These are phyloP conservation scores for Cephus nigrinus DNA, from an alignment of 2,888 invertebrate species.

Conservation along the genomic window DNA sequence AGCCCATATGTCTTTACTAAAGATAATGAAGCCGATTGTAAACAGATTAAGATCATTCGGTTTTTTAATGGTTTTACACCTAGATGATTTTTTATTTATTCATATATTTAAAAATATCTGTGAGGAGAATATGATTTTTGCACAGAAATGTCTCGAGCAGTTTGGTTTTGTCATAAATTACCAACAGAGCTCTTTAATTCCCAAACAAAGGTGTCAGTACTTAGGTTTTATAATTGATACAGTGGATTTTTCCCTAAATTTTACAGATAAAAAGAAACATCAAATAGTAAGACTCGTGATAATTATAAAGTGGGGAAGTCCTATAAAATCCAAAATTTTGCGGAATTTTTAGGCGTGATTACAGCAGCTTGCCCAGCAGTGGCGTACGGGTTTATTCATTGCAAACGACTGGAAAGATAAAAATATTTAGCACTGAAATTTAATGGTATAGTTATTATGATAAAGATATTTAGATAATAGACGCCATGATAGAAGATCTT, in stretches of 20 bases:
- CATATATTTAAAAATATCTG: slow-evolving; percentile 11
- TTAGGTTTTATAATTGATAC: slow-evolving; percentile 29
- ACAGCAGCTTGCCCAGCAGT: slow-evolving; percentile 67
- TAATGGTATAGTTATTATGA: slow-evolving; percentile 25
- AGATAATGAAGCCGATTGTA: slow-evolving; percentile 33
- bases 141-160: slow-evolving; percentile 18
- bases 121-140: slow-evolving; percentile 12
- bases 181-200: slow-evolving; percentile 21
- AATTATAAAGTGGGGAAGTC: slow-evolving; percentile 15
- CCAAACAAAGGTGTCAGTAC: slow-evolving; percentile 22
- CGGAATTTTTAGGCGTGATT: slow-evolving; percentile 66
- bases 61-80: slow-evolving; percentile 22
- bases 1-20: slow-evolving; percentile 28
- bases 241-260: slow-evolving; percentile 16
- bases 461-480: slow-evolving; percentile 21
- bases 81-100: slow-evolving; percentile 34
- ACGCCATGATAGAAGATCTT: slow-evolving; percentile 22
- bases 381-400: slow-evolving; percentile 9
- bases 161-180: slow-evolving; percentile 32
- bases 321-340: slow-evolving; percentile 27
- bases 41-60: slow-evolving; percentile 14
- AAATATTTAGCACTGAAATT: slow-evolving; percentile 26
- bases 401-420: slow-evolving; percentile 31
- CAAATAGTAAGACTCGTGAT: slow-evolving; percentile 14
- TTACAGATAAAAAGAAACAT: slow-evolving; percentile 26